A percentile compares a stretch with the other conserved stretches of the same genome.
phyloP scores from a whole-genome alignment of 1,140 invertebrate genomes.

The Ceratina calcarata region DNA sequence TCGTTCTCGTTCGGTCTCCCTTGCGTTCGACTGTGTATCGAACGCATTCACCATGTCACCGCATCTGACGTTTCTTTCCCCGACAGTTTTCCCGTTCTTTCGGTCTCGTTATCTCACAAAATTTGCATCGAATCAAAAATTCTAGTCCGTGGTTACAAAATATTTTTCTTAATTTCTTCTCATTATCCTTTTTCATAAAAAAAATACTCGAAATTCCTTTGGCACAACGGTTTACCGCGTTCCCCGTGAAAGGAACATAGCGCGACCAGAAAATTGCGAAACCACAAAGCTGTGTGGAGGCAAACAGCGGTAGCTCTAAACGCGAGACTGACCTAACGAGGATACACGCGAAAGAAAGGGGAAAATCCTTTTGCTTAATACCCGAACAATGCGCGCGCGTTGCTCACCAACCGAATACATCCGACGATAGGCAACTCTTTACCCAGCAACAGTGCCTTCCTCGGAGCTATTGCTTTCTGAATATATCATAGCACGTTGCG shows the following conservation, averaged over 20 bases:
- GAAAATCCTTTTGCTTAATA: constrained; percentile 23
- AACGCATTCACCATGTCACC: not conserved
- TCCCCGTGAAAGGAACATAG: not conserved
- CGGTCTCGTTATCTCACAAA: too few species aligned
- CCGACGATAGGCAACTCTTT: constrained; percentile 13
- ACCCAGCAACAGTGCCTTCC: not conserved
- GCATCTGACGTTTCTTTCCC: not conserved
- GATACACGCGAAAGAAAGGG: not conserved
- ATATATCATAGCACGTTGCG: not conserved
- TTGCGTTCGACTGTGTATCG: constrained; percentile 11
- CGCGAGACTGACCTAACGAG: not conserved
- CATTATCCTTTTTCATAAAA: too few species aligned
- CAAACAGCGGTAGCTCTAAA: too few species aligned
- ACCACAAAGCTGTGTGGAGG: not conserved
- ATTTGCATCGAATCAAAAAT: too few species aligned
- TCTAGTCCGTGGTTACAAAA: too few species aligned
- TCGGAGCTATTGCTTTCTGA: not conserved
- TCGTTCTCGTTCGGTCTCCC: constrained; percentile 41
- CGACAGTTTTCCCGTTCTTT: not conserved
- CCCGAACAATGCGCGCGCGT: constrained; percentile 17
- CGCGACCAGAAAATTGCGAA: not conserved
- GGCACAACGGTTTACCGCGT: not conserved
- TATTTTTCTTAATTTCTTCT: too few species aligned
- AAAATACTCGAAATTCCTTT: too few species aligned
- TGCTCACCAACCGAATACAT: constrained; percentile 18